Evolutionary conservation across 2,888 invertebrate genomes (phyloP), one percentile per base, ranked within the genome.

Genomic region (Acheta domesticus): DNA sequence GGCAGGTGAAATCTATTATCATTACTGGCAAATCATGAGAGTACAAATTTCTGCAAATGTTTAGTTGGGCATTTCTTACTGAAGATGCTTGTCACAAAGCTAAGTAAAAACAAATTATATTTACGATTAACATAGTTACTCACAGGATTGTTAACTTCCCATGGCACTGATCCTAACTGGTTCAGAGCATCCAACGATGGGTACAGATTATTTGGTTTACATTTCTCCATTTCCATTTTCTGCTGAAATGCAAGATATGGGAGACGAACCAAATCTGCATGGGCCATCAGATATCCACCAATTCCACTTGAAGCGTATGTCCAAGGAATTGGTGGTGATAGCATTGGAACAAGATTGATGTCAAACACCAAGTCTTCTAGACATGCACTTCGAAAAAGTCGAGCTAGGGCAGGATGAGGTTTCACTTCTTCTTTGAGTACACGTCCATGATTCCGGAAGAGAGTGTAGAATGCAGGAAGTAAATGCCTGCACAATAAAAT

Each of bases 131-230:
- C 14, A 62, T 62, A 14, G 36, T 36, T 20, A 82, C 85, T 85
- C 84, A 96, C 91, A 0, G 89, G 89, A 79, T 91, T 89, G 86
- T 99, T 99, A 77, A 99, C 93, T 83, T 88, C 91, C 99, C 99
- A 99, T 0, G 99, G 97, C 80, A 96, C 92, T 78, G 94, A 91
- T 0, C 94, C 93, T n/a, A 99, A 89, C 85, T 96, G 94, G 89
- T 99, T 99, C 73, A 99, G 89, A 36, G 96, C 93, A 88, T 99
- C 99, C 78, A 97, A 88, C 2, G 93, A 91, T 0, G 98, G 96
- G 86, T 93, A 93, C 49, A 97, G 86, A 83, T 92, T 88, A 48
- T 89, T 88, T 0, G 88, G 85, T 2, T 91, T 89, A 1, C 90
- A 87, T 21, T 89, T 88, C 74, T 89, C 87, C 79, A 96, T 86